Conservation (phyloP, 2,797 vertebrate species). For the Gastrophryne carolinensis region DNA sequence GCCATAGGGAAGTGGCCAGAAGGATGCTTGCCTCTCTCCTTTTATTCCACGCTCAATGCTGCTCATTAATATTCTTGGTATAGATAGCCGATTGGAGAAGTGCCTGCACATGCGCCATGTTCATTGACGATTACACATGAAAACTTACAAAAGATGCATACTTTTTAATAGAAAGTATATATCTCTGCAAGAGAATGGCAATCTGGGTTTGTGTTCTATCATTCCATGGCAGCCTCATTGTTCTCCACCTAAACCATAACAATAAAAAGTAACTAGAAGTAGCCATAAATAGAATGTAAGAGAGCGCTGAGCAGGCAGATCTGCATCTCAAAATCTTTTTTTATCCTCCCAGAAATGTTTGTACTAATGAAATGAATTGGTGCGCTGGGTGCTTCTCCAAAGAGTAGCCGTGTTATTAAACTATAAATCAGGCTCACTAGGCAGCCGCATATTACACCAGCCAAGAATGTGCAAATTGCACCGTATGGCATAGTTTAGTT, state of each 20-base stretch:
- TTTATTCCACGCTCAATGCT: too few species aligned
- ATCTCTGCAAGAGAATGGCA: constrained; percentile 39
- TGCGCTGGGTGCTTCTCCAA: constrained; percentile 24
- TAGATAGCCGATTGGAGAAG: too few species aligned
- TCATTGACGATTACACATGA: constrained; percentile 25
- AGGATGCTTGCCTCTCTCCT: too few species aligned
- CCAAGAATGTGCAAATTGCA: constrained; percentile 26
- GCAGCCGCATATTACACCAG: constrained; percentile 8
- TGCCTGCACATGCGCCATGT: constrained; percentile 12
- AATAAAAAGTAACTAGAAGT: constrained; percentile 39
- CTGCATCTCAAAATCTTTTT: constrained; percentile 17
- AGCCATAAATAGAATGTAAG: constrained; percentile 37
- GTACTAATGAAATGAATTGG: constrained; percentile 50
- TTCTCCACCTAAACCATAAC: constrained; percentile 30
- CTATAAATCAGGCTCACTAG: constrained; percentile 42
- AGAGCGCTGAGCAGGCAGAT: constrained; percentile 20
- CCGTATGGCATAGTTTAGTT: constrained; percentile 44
- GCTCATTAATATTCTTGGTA: too few species aligned
- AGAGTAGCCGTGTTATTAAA: constrained; percentile 53
- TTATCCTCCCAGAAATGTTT: constrained; percentile 15
- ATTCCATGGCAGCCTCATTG: constrained; percentile 19
- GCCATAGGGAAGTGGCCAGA: too few species aligned
- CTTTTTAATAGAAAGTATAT: too few species aligned
- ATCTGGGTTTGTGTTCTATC: constrained; percentile 36
- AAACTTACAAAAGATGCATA: too few species aligned